A percentile compares a stretch with the other conserved stretches of the same genome.
phyloP scores from a whole-genome alignment of 1,140 invertebrate genomes.

The Formica selysi region DNA sequence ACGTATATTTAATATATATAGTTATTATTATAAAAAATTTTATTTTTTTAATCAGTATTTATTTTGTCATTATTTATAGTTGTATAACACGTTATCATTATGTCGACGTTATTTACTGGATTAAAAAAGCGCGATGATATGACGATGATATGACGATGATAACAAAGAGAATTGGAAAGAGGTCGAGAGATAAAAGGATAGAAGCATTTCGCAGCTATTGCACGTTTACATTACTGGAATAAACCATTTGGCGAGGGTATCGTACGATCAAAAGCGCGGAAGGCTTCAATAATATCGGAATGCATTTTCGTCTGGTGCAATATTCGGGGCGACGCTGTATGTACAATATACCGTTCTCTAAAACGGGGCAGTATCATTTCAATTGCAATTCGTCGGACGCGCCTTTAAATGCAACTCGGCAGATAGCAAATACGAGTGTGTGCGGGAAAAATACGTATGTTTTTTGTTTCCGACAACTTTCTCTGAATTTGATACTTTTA shows the following conservation, averaged over 20 bases:
- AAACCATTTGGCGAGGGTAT: conserved; percentile 36
- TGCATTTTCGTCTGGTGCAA: conserved; percentile 46
- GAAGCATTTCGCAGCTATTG: conserved; percentile 19
- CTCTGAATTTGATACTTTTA: conserved; percentile 8
- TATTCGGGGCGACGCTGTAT: conserved; percentile 40
- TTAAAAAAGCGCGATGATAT: neutral
- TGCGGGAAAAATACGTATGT: neutral
- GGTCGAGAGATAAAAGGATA: neutral
- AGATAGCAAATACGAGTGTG: conserved; percentile 30
- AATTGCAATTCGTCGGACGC: conserved; percentile 31
- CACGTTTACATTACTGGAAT: conserved; percentile 55
- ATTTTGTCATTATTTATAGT: neutral
- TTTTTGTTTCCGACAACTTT: conserved; percentile 12
- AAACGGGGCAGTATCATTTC: conserved; percentile 29
- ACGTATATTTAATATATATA: neutral
- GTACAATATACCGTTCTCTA: conserved; percentile 19
- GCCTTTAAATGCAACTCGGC: conserved; percentile 25
- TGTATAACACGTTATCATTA: neutral
- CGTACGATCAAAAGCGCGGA: conserved; percentile 41
- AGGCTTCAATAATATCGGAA: conserved; percentile 61
- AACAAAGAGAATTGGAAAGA: conserved; percentile 11
- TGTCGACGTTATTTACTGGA: neutral
- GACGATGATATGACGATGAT: neutral
- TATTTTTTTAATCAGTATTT: neutral
- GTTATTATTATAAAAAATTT: too few species aligned